phyloP scores from a whole-genome alignment of 2,797 vertebrate genomes.

The Enteromius afrohamiltoni region DNA sequence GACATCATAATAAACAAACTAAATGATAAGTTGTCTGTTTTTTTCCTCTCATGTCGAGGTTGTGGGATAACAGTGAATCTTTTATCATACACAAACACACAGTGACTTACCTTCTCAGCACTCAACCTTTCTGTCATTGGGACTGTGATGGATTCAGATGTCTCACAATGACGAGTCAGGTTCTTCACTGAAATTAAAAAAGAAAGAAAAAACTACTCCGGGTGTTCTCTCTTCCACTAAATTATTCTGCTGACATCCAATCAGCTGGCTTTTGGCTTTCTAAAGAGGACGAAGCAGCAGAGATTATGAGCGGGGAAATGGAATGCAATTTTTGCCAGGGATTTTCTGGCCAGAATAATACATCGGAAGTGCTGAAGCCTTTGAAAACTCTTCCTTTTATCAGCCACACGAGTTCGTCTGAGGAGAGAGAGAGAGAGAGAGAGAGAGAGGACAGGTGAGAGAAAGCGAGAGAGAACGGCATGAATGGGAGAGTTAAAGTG shows the following conservation, averaged over 20 bases:
- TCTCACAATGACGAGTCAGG: slow-evolving; percentile 21
- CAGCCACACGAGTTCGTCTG: slow-evolving; percentile 50
- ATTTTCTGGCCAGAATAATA: slow-evolving; percentile 57
- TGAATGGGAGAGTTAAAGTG: slow-evolving; percentile 37
- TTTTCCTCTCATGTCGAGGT: slow-evolving; percentile 32
- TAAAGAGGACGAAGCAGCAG: slow-evolving; percentile 48
- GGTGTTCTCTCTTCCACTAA: slow-evolving; percentile 31
- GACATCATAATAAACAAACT: slow-evolving; percentile 78
- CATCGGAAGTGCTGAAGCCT: slow-evolving; percentile 52
- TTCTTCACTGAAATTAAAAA: not conserved
- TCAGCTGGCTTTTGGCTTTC: slow-evolving; percentile 52
- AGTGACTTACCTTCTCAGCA: not conserved
- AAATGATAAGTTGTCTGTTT: slow-evolving; percentile 32
- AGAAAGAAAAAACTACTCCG: not conserved
- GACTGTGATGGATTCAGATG: slow-evolving; percentile 22
- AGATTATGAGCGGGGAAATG: slow-evolving; percentile 57
- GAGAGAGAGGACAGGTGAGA: slow-evolving; percentile 36
- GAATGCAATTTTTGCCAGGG: slow-evolving; percentile 48
- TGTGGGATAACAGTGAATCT: not conserved
- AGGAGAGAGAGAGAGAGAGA: slow-evolving; percentile 46
- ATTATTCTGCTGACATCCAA: slow-evolving; percentile 58
- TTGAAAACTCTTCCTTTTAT: slow-evolving; percentile 63
- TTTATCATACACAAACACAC: slow-evolving; percentile 10
- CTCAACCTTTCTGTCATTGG: not conserved
- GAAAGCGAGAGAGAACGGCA: slow-evolving; percentile 39